Base-by-base conservation (phyloP, 2,113 vertebrate genomes). In the Fulica atra region DNA sequence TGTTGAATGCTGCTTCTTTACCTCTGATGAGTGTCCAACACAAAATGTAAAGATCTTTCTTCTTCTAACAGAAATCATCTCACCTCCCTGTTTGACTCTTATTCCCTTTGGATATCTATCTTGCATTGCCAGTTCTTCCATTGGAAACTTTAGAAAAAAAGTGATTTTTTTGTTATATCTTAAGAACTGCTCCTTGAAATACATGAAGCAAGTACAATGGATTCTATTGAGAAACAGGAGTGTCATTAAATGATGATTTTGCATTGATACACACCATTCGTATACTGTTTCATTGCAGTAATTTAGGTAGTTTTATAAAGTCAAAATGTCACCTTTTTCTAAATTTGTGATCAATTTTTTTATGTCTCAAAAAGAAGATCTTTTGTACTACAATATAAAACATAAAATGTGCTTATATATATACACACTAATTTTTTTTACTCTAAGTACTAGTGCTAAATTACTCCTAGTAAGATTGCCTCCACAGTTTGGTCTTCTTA, bases 151-250 rank as follows among this genome's bases (percentile, higher is more conserved):
- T 4, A 19, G 9, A 40, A 82, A 78, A 78, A 86, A 80, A 48
- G 20, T 1, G 3, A 48, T 1, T 48, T 18, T 44, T 26, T 59
- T 54, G 1, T 8, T 64, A 50, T n/a, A 38, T 1, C 13, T 28
- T 60, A 68, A 60, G 18, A 29, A 73, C 23, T 59, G 17, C 25
- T 88, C 3, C 44, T 79, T n/a, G 7, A 13, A 15, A 36, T 50
- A 61, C 16, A 60, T 1, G 3, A 86, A 65, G 7, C 5, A 64
- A 33, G 3, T 63, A 19, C 17, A 18, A 9, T 51, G 72, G 13
- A 50, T n/a, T 72, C 8, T 18, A 61, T 9, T 20, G 20, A 72
- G 6, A 53, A 90, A n/a, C 4, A 21, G 31, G 10, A 83, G 4
- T 56, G 7, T 31, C 33, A 51, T 9, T 48, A 88, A 31, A 29